Evolutionary conservation across 1,140 invertebrate genomes (phyloP).

Genomic region (Bombus polaris): DNA sequence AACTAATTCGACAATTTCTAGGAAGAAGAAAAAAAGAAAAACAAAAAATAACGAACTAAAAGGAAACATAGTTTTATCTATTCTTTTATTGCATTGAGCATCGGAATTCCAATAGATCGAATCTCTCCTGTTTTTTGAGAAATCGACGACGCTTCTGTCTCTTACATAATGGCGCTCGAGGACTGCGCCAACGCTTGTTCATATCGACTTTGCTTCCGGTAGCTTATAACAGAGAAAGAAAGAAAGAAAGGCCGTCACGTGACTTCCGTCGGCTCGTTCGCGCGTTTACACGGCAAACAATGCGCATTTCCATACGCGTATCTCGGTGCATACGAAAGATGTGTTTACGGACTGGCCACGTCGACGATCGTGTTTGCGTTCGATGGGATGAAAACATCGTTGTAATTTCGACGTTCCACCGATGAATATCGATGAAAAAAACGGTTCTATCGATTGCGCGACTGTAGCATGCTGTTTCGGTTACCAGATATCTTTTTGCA

Average conservation of each 20-base stretch:
- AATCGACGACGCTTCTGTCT: constrained; percentile 11
- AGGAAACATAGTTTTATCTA: too few species aligned
- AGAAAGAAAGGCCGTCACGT: constrained; percentile 57
- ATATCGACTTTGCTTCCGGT: constrained; percentile 64
- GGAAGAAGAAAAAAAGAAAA: too few species aligned
- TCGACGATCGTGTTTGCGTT: constrained; percentile 14
- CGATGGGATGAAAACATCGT: constrained; percentile 15
- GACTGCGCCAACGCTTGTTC: constrained; percentile 19
- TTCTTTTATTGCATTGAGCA: too few species aligned
- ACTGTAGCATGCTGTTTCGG: neutral
- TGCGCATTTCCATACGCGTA: constrained; percentile 57
- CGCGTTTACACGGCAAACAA: constrained; percentile 49
- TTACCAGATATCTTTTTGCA: neutral
- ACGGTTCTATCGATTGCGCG: neutral
- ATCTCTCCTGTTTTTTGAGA: constrained; percentile 9
- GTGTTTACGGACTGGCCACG: constrained; percentile 11
- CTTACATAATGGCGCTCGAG: constrained; percentile 38
- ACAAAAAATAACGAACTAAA: too few species aligned
- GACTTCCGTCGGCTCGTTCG: constrained; percentile 63
- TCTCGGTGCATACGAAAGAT: constrained; percentile 37
- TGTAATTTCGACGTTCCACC: neutral
- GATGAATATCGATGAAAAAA: constrained; percentile 23
- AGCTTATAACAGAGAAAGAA: constrained; percentile 11
- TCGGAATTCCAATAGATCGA: neutral
- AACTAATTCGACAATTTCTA: too few species aligned